Evolutionary conservation across 2,113 vertebrate genomes (phyloP).

Genomic region (Danionella cerebrum): DNA sequence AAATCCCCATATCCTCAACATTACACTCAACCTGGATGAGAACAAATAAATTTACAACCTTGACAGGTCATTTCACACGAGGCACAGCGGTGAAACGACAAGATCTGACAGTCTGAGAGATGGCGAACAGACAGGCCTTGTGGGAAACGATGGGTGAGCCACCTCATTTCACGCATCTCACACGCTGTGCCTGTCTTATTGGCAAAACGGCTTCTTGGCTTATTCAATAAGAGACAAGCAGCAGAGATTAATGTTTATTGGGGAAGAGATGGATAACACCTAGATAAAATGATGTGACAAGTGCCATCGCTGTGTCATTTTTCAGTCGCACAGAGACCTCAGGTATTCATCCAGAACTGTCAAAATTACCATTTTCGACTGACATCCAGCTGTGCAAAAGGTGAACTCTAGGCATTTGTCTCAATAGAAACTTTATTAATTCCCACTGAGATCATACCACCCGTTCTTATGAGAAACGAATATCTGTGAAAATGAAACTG

Average conservation of each 20-base stretch:
- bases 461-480: constrained; percentile 12
- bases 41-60: constrained; percentile 57
- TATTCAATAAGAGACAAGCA: constrained; percentile 41
- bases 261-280: constrained; percentile 33
- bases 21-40: constrained; percentile 60
- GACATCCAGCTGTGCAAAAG: constrained; percentile 27
- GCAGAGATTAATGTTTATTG: constrained; percentile 44
- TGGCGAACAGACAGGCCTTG: constrained; percentile 50
- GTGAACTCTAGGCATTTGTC: constrained; percentile 32
- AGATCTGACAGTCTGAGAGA: constrained; percentile 54
- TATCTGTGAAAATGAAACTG: not conserved
- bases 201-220: constrained; percentile 25
- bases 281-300: constrained; percentile 26
- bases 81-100: constrained; percentile 52
- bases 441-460: constrained; percentile 13
- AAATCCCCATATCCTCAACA: constrained; percentile 51
- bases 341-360: constrained; percentile 23
- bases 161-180: constrained; percentile 50
- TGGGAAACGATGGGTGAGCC: constrained; percentile 52
- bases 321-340: not conserved
- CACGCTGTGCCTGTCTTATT: constrained; percentile 27
- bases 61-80: constrained; percentile 60
- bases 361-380: constrained; percentile 27
- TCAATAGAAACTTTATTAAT: constrained; percentile 33
- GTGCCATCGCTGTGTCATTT: constrained; percentile 18